Base-by-base conservation (phyloP, 2,797 vertebrate genomes). In the Gastrophryne carolinensis region DNA sequence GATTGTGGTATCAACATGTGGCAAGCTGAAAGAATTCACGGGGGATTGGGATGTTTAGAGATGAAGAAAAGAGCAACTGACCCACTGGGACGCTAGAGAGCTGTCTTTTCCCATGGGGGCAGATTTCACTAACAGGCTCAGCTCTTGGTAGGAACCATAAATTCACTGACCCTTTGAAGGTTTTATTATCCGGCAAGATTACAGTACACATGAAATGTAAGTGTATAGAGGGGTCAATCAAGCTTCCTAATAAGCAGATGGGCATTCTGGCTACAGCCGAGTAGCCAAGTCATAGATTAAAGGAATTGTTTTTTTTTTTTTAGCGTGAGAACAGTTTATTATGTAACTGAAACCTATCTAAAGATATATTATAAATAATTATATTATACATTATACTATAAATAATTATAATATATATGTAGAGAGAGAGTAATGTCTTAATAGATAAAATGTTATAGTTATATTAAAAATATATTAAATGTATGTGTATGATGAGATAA, bases 41-140 rank as follows among this genome's bases (percentile, higher is more conserved):
- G 47, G 68, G 75, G 75, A 56, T 50, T 58, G 50, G 53, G 37
- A 60, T 72, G 68, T 72, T 72, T 66, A 32, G 29, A 65, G 47
- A 63, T 47, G 66, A 70, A 63, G 57, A 63, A 76, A 76, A 70
- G 65, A 76, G 49, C 74, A 72, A 71, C 39, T 72, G 58, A 72
- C 67, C 56, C 65, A 47, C 21, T 72, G 60, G 70, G 35, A 58
- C 67, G 72, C 68, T 15, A 65, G 60, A 64, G 67, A 77, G 67
- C 27, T 71, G 39, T 37, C 50, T 66, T 49, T 72, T 62, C 75
- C 60, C 68, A 71, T 27, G 72, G 44, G 68, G 60, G 23, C 3
- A 52, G 29, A n/a, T 54, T 35, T 58, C 63, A 78, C 50, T 65
- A 54, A 15, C 47, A 56, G 37, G 32, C 53, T 44, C 32, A 52